Percentiles rank a stretch among this genome's conserved stretches.
Conservation (phyloP, 2,888 invertebrate species). For the Ethmia dodecea region DNA sequence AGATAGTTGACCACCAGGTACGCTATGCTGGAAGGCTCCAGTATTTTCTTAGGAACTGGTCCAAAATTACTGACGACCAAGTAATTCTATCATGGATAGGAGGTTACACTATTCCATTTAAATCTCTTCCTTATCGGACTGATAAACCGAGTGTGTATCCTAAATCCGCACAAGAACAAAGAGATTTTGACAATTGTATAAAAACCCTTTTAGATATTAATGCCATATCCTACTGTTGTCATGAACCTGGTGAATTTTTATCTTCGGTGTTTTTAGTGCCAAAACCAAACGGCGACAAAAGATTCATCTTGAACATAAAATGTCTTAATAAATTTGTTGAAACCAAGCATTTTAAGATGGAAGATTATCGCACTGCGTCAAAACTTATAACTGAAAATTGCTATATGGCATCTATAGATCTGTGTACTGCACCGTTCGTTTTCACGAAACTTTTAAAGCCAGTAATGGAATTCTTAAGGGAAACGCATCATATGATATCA, state of each 20-base stretch:
- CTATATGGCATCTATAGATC: constrained; percentile 3
- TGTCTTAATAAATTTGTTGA: background rate
- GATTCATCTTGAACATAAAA: constrained; percentile 3
- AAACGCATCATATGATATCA: background rate
- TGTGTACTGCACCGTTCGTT: constrained; percentile 4
- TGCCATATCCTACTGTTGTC: background rate
- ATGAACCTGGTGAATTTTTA: background rate
- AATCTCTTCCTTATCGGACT: background rate
- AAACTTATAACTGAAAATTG: constrained; percentile 5
- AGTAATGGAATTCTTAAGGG: background rate
- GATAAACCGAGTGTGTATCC: background rate
- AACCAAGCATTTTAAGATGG: constrained; percentile 2
- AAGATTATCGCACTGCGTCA: constrained; percentile 3
- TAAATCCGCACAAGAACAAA: background rate
- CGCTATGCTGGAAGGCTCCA: constrained; percentile 7
- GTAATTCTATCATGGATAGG: constrained; percentile 11
- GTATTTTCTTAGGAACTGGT: constrained; percentile 9
- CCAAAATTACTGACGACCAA: constrained; percentile 8
- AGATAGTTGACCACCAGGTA: no score
- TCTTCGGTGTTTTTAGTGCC: background rate
- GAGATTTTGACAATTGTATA: constrained; percentile 1
- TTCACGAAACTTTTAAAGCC: constrained; percentile 10
- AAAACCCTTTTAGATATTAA: background rate
- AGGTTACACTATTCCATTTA: constrained; percentile 14
- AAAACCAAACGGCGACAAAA: background rate